Percentiles rank a stretch among this genome's conserved stretches.
Conservation (phyloP, 2,113 vertebrate genomes). For the Phyllostomus discolor region DNA sequence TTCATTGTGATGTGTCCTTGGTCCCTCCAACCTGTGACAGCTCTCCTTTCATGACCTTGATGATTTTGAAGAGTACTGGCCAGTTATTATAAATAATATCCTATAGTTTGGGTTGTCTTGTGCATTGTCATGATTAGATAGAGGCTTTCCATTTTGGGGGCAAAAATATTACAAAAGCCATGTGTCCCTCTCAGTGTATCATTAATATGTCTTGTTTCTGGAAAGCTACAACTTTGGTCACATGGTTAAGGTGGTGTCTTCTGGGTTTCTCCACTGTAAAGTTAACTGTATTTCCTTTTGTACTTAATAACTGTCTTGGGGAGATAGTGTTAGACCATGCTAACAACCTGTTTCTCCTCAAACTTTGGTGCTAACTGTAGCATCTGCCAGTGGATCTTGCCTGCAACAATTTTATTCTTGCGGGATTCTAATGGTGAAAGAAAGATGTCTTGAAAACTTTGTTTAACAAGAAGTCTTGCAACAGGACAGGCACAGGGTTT, state of each 20-base stretch:
- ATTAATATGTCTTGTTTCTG: not conserved
- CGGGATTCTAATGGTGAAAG: not conserved
- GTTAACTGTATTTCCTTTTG: not conserved
- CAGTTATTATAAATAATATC: not conserved
- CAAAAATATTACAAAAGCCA: not conserved
- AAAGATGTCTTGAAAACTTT: not conserved
- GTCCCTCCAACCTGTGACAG: not conserved
- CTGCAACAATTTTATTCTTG: not conserved
- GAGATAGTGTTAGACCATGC: not conserved
- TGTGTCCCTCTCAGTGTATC: not conserved
- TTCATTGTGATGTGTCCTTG: not conserved
- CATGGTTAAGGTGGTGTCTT: not conserved
- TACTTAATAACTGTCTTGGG: not conserved
- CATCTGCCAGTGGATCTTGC: not conserved
- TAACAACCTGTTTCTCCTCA: not conserved
- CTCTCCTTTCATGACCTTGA: not conserved
- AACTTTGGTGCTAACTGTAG: not conserved
- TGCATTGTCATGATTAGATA: not conserved
- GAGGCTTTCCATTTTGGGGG: not conserved
- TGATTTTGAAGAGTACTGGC: not conserved
- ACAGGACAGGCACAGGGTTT: not conserved
- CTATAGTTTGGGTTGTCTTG: not conserved
- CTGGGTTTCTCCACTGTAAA: not conserved
- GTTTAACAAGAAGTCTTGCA: not conserved
- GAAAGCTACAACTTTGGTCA: not conserved